These are phyloP conservation scores for Oryzias curvinotus DNA, from an alignment of 2,113 vertebrate species.

Conservation along the genomic window DNA sequence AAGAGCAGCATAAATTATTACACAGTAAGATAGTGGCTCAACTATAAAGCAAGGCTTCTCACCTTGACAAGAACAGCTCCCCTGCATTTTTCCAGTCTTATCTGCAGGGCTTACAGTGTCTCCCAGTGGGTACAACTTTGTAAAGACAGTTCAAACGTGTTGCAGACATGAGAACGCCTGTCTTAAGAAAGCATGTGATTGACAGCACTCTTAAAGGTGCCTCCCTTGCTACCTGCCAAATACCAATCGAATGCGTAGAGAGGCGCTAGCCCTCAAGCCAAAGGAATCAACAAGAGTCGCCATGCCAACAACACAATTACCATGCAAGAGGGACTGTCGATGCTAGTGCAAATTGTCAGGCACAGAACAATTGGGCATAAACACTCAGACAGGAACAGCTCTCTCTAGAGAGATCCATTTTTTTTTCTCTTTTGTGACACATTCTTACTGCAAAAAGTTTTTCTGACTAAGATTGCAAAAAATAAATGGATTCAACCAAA, in stretches of 20 bases:
- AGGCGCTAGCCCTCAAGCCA: conserved; percentile 1
- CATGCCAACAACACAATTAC: not conserved
- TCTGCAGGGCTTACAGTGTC: not conserved
- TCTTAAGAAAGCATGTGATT: conserved; percentile 13
- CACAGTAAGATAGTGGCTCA: not conserved
- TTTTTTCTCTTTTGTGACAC: too few relatives aligned
- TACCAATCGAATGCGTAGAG: conserved; percentile 17
- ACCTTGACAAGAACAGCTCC: not conserved
- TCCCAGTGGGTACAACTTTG: conserved; percentile 7
- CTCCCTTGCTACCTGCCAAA: conserved; percentile 8
- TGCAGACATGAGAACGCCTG: conserved; percentile 23
- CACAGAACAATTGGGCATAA: too few relatives aligned
- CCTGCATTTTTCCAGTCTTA: not conserved
- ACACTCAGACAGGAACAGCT: too few relatives aligned
- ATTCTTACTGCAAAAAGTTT: too few relatives aligned
- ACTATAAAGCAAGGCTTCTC: not conserved
- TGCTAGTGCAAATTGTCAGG: conserved; percentile 12
- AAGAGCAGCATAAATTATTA: too few relatives aligned
- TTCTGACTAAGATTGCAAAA: too few relatives aligned
- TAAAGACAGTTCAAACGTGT: conserved; percentile 12
- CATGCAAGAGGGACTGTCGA: conserved; percentile 6
- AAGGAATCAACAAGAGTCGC: not conserved
- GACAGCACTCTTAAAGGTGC: conserved; percentile 10
- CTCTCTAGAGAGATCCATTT: too few relatives aligned
- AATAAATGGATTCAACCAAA: not conserved